These are phyloP conservation scores for Microtus oregoni DNA, from an alignment of 2,113 vertebrate genomes.

Conservation along the genomic window DNA sequence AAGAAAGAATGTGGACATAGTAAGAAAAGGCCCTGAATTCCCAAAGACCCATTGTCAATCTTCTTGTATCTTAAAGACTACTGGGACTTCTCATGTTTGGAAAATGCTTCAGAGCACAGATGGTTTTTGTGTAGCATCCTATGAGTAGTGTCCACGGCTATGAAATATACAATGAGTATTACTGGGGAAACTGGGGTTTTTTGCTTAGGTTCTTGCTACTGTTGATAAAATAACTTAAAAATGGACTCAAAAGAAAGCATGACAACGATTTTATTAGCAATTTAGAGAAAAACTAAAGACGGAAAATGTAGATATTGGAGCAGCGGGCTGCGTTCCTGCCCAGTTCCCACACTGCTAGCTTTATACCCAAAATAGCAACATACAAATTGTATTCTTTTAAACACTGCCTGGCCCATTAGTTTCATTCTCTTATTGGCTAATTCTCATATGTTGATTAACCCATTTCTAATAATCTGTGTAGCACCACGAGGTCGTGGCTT, in stretches of 20 bases:
- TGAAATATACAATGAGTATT: neutral
- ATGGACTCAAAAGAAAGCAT: neutral
- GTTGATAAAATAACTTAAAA: neutral
- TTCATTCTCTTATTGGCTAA: too few relatives aligned
- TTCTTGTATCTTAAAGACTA: neutral
- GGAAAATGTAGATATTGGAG: too few relatives aligned
- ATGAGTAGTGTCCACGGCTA: neutral
- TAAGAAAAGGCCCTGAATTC: neutral
- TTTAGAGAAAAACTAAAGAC: neutral
- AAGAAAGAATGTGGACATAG: neutral
- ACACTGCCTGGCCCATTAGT: too few relatives aligned
- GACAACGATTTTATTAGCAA: neutral
- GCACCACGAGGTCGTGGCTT: too few relatives aligned
- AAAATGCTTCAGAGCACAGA: neutral
- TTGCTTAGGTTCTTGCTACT: neutral
- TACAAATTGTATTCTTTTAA: too few relatives aligned
- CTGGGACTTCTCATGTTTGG: neutral
- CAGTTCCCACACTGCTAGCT: too few relatives aligned
- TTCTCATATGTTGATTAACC: too few relatives aligned
- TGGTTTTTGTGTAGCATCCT: neutral
- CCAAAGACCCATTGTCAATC: neutral
- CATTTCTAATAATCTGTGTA: too few relatives aligned
- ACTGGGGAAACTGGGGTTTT: neutral
- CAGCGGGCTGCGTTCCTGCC: too few relatives aligned
- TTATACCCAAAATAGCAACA: too few relatives aligned